Evolutionary conservation across 2,113 vertebrate genomes (phyloP), one percentile per base, ranked within the genome.

Genomic region (Gallinago media): DNA sequence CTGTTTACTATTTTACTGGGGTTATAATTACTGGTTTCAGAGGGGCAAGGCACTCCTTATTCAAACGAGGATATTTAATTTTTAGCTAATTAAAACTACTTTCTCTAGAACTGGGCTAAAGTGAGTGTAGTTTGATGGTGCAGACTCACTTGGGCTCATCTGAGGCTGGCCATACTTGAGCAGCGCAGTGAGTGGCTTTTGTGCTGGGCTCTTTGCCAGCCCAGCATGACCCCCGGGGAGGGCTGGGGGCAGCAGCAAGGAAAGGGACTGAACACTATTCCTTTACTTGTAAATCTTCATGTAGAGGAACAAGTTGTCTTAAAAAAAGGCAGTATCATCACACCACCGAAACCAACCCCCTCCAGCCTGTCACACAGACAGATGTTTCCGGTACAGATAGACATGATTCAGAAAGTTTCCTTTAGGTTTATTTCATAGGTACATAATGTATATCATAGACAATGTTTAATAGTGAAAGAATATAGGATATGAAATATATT

Each of bases 391-490:
- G 19, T 26, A 85, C 67, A 95, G 49, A 85, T 3, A 62, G 42
- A 58, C 78, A 1, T 0, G 16, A 63, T 15, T 19, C 52, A 49
- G 50, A 27, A 72, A 20, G 80, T 78, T 65, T 10, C 21, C 17
- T 55, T 58, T 17, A 1, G 29, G 17, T 97, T 97, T 97, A 97
- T 97, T 97, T 84, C 42, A 8, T 52, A 63, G 84, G 54, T 91
- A 50, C 38, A 38, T 38, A 38, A 38, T 38, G 38, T 38, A 38
- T 38, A 12, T 38, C 38, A 38, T 38, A 38, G 38, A 38, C 38
- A 38, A 38, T 12, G 38, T 38, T 38, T 38, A 38, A 38, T 38
- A 38, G 38, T 38, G 38, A 38, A 38, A 38, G 38, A 38, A 38
- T 38, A 12, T 38, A 38, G 38, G 38, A 38, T 38, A 38, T 38